Conservation (phyloP, 2,113 vertebrate species). For the Amphiprion percula region DNA sequence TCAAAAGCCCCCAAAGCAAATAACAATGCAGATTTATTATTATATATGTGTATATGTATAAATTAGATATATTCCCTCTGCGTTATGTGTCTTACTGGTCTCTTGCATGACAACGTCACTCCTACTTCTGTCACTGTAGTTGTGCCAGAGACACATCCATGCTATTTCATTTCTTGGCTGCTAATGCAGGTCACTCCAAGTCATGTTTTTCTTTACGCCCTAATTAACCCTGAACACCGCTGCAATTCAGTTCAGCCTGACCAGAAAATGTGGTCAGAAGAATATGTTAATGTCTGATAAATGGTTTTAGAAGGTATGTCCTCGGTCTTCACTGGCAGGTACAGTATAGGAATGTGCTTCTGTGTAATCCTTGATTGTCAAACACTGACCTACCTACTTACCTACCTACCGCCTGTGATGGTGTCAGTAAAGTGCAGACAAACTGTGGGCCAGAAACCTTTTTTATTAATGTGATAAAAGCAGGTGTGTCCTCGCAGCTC, state of each 20-base stretch:
- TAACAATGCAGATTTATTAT: constrained; percentile 47
- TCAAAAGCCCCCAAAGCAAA: constrained; percentile 51
- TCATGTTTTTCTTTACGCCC: constrained; percentile 48
- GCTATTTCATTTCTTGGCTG: constrained; percentile 49
- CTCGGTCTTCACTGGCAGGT: constrained; percentile 64
- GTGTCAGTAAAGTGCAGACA: constrained; percentile 70
- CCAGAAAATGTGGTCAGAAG: constrained; percentile 41
- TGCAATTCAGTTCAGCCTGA: constrained; percentile 19
- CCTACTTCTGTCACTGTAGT: constrained; percentile 27
- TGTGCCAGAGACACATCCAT: constrained; percentile 24
- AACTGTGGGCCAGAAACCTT: constrained; percentile 39
- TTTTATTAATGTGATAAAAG: constrained; percentile 35
- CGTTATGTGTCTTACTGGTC: constrained; percentile 29
- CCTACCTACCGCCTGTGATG: constrained; percentile 20
- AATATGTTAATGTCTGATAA: constrained; percentile 20
- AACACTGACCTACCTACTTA: constrained; percentile 62
- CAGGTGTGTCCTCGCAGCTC: constrained; percentile 33
- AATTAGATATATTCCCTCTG: constrained; percentile 52
- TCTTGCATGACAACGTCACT: constrained; percentile 32
- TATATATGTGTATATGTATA: constrained; percentile 42
- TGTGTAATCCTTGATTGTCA: constrained; percentile 81
- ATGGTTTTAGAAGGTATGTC: constrained; percentile 25
- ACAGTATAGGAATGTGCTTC: constrained; percentile 74
- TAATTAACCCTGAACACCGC: constrained; percentile 33
- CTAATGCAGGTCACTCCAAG: constrained; percentile 56